phyloP scores from a whole-genome alignment of 2,797 vertebrate species.

The Crotalus adamanteus region DNA sequence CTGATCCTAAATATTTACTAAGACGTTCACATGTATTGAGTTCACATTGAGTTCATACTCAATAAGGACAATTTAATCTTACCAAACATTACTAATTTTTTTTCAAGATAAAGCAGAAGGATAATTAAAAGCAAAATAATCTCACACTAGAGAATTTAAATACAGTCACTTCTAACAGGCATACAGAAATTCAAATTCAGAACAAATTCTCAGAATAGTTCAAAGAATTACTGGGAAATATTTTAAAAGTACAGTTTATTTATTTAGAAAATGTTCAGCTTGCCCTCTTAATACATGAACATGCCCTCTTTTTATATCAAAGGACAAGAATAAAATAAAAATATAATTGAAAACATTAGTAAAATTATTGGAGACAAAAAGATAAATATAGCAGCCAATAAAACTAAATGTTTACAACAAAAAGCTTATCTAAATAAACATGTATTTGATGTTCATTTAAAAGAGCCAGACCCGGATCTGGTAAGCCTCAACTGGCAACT shows the following conservation, averaged over 20 bases:
- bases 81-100: neutral
- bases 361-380: neutral
- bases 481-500: neutral
- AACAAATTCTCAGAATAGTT: neutral
- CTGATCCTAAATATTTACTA: slow-evolving; percentile 48
- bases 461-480: neutral
- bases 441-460: neutral
- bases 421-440: neutral
- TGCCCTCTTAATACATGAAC: neutral
- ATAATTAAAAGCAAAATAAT: slow-evolving; percentile 15
- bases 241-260: neutral
- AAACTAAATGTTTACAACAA: neutral
- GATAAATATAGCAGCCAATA: neutral
- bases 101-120: slow-evolving; percentile 10
- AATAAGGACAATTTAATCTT: slow-evolving; percentile 29
- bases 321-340: neutral
- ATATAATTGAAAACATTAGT: neutral
- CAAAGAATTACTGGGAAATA: neutral
- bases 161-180: neutral
- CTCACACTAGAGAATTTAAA: neutral
- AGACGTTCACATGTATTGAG: slow-evolving; percentile 20
- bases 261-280: neutral
- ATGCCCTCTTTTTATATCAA: no score
- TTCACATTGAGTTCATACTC: neutral
- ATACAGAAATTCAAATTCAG: neutral